Evolutionary conservation across 2,888 invertebrate genomes (phyloP).

Genomic region (Drosophila birchii): DNA sequence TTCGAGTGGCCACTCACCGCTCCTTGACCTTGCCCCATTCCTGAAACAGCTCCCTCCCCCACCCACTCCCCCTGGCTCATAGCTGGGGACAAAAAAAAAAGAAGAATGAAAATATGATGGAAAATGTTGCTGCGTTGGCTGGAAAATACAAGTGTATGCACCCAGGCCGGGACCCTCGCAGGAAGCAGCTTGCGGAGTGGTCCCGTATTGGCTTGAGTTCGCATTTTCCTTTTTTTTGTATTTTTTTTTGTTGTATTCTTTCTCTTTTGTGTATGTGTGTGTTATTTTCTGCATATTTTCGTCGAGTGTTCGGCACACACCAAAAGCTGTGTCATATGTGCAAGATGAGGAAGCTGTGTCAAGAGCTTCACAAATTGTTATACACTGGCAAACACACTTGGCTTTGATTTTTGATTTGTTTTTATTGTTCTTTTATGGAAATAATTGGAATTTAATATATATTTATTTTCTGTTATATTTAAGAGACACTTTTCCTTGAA

Average conservation of each 20-base stretch:
- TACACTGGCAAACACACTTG: constrained; percentile 30
- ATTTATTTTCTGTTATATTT: too few relatives aligned
- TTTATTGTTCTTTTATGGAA: background rate
- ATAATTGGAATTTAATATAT: constrained; percentile 14
- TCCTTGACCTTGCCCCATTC: constrained; percentile 43
- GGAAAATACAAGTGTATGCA: constrained; percentile 24
- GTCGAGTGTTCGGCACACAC: constrained; percentile 38
- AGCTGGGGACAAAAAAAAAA: background rate
- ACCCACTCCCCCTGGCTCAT: background rate
- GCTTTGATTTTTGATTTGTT: constrained; percentile 7
- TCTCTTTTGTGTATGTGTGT: constrained; percentile 1
- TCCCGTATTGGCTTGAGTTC: constrained; percentile 38
- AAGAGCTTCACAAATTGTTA: constrained; percentile 45
- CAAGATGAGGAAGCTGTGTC: constrained; percentile 26
- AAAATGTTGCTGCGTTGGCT: constrained; percentile 41
- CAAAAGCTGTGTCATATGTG: constrained; percentile 26
- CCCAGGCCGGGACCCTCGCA: constrained; percentile 9
- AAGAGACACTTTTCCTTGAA: background rate
- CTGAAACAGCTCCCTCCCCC: background rate
- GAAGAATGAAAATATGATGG: background rate
- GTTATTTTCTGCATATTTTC: constrained; percentile 41
- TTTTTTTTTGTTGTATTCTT: background rate
- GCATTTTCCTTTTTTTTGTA: constrained; percentile 11
- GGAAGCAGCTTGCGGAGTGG: constrained; percentile 12
- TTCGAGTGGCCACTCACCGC: constrained; percentile 60